These are phyloP conservation scores for Cephalophus harveyi DNA, from an alignment of 2,113 vertebrate species.

Conservation along the genomic window DNA sequence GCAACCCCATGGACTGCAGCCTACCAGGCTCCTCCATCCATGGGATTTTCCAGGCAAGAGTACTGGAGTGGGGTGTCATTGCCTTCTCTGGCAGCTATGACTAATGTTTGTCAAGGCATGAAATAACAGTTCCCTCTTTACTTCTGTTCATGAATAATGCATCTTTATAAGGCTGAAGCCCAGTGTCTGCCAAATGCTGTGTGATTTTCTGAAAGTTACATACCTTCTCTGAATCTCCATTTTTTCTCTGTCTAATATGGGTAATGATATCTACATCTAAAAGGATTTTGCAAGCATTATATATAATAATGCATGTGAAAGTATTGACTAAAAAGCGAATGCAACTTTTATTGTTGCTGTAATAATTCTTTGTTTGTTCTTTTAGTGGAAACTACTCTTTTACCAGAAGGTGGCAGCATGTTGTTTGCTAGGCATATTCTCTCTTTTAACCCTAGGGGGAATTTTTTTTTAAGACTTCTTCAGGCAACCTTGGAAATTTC, in stretches of 20 bases:
- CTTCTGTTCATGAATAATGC: too few species aligned
- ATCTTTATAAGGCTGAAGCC: not conserved
- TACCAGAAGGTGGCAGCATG: not conserved
- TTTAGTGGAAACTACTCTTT: not conserved
- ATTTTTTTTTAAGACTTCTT: slow-evolving; percentile 8
- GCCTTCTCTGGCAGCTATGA: not conserved
- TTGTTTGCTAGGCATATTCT: not conserved
- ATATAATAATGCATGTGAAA: not conserved
- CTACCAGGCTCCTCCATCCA: too few species aligned
- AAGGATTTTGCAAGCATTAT: not conserved
- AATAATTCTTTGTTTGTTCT: not conserved
- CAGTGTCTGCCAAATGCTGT: not conserved
- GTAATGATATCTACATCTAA: not conserved
- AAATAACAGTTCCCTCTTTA: not conserved
- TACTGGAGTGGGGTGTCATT: too few species aligned
- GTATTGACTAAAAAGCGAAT: not conserved
- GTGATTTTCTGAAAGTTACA: not conserved
- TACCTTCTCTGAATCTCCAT: not conserved
- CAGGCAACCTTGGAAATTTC: not conserved
- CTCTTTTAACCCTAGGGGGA: not conserved
- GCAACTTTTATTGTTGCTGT: not conserved
- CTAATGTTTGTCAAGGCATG: not conserved
- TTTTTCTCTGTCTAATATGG: not conserved
- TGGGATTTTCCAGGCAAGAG: too few species aligned
- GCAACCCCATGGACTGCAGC: accelerated